These are phyloP conservation scores for Sebastes vulpes DNA, from an alignment of 2,797 vertebrate genomes.

Conservation along the genomic window DNA sequence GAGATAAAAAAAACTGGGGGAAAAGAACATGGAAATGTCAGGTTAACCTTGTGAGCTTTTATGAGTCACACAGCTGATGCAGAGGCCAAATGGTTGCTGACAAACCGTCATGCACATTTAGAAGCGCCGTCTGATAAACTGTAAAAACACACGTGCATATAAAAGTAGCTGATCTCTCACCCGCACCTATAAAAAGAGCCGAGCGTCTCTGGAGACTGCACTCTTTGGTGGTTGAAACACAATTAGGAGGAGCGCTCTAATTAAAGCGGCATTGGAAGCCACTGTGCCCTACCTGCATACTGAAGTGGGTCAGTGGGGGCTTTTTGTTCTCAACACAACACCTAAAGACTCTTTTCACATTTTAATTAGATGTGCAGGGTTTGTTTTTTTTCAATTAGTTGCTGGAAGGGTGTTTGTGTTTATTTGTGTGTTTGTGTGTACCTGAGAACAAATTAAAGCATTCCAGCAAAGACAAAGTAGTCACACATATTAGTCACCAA, in stretches of 20 bases:
- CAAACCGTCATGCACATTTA: not conserved
- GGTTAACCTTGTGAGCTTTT: slow-evolving; percentile 1
- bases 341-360: slow-evolving; percentile 24
- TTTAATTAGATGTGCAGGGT: slow-evolving; percentile 35
- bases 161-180: not conserved
- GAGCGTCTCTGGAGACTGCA: slow-evolving; percentile 3
- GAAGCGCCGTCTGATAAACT: not conserved
- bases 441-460: not conserved
- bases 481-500: not conserved
- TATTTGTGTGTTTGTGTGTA: not conserved
- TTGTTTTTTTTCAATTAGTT: slow-evolving; percentile 18
- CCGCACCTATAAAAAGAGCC: not conserved
- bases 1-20: too few species aligned
- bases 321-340: slow-evolving; percentile 21
- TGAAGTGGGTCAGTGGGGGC: slow-evolving; percentile 35
- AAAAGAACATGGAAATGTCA: not conserved
- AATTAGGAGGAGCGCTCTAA: slow-evolving; percentile 33
- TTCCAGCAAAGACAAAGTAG: not conserved
- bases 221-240: slow-evolving; percentile 16
- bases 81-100: slow-evolving; percentile 7
- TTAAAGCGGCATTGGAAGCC: slow-evolving; percentile 33
- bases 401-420: not conserved
- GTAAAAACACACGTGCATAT: not conserved
- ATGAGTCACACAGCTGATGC: not conserved
- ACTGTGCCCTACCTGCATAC: slow-evolving; percentile 14